A percentile compares a stretch with the other conserved stretches of the same genome.
phyloP scores from a whole-genome alignment of 2,888 invertebrate genomes.

The Drosophila flavopinicola region DNA sequence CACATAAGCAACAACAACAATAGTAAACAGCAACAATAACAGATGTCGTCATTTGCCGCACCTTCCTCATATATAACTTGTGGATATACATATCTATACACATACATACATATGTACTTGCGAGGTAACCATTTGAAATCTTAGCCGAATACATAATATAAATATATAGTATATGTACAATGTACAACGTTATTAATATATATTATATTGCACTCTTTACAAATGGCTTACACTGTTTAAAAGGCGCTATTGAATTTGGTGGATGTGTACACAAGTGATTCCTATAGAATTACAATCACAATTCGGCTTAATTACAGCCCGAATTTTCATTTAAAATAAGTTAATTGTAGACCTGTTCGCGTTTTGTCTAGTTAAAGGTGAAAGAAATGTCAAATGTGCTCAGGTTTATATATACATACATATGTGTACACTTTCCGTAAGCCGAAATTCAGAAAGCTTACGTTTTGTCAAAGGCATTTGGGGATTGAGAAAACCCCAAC shows the following conservation, averaged over 20 bases:
- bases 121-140: slow-evolving; percentile 55
- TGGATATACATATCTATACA: neutral
- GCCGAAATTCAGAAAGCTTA: slow-evolving; percentile 2
- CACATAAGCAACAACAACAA: slow-evolving; percentile 6
- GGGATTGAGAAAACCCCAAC: slow-evolving; percentile 11
- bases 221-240: slow-evolving; percentile 49
- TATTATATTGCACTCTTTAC: slow-evolving; percentile 48
- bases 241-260: slow-evolving; percentile 51
- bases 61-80: slow-evolving; percentile 28
- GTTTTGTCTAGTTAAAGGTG: slow-evolving; percentile 54
- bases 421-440: slow-evolving; percentile 3
- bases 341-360: slow-evolving; percentile 44
- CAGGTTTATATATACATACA: neutral
- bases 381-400: slow-evolving; percentile 67
- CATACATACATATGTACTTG: neutral
- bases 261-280: slow-evolving; percentile 22
- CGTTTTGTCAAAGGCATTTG: slow-evolving; percentile 13
- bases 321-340: slow-evolving; percentile 28
- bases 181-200: slow-evolving; percentile 1
- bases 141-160: slow-evolving; percentile 48
- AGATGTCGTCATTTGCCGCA: slow-evolving; percentile 52
- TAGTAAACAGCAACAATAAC: slow-evolving; percentile 30
- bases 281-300: slow-evolving; percentile 4
- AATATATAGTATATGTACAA: slow-evolving; percentile 3
- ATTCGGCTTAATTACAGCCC: slow-evolving; percentile 37